Conservation (phyloP, 2,888 invertebrate genomes). For the Dione juno region DNA sequence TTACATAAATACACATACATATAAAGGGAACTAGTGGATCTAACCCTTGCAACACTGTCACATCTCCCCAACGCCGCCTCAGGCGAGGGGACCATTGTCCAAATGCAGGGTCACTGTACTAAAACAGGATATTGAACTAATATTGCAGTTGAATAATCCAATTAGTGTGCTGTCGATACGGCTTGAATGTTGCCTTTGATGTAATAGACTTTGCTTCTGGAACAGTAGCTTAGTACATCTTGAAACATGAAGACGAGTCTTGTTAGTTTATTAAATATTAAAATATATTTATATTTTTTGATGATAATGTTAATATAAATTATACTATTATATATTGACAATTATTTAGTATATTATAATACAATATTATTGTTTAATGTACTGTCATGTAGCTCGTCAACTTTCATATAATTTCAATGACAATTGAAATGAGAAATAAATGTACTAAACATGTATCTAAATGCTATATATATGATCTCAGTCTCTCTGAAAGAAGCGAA, state of each 20-base stretch:
- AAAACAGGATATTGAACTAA: conserved; percentile 69
- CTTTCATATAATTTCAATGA: too few relatives aligned
- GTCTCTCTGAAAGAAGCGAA: too few relatives aligned
- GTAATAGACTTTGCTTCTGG: conserved; percentile 23
- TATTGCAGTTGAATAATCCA: conserved; percentile 74
- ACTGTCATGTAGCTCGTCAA: too few relatives aligned
- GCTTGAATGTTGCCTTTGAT: conserved; percentile 63
- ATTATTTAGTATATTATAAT: too few relatives aligned
- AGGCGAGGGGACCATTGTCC: conserved; percentile 56
- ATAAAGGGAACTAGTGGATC: conserved; percentile 4
- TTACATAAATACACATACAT: conserved; percentile 18
- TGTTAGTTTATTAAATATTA: background rate
- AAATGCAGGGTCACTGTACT: conserved; percentile 72
- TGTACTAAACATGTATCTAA: too few relatives aligned
- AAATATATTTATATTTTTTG: background rate
- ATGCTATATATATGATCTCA: too few relatives aligned
- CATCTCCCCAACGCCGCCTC: conserved; percentile 29
- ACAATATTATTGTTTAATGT: too few relatives aligned
- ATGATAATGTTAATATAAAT: too few relatives aligned
- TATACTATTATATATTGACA: too few relatives aligned
- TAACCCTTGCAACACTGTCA: conserved; percentile 25
- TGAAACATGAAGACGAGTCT: background rate
- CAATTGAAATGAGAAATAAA: too few relatives aligned
- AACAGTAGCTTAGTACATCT: conserved; percentile 9
- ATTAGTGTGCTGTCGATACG: conserved; percentile 64